Base-by-base conservation (phyloP, 2,113 vertebrate species). In the Rhinopomastus cyanomelas region DNA sequence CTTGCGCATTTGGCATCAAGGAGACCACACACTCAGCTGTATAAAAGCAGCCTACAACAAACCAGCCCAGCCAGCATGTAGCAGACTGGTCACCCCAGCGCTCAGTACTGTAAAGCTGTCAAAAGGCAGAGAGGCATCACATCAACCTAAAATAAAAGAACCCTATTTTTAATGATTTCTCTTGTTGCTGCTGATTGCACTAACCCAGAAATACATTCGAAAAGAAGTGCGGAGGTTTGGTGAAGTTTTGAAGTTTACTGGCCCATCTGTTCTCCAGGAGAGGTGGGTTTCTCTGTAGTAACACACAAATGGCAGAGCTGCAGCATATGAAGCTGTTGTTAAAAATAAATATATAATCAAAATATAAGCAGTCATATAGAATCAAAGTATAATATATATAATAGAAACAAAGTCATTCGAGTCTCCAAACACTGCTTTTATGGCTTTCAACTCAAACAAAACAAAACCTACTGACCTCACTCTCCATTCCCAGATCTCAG, bases 201-300 rank as follows among this genome's bases (percentile, higher is more conserved):
- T 13, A 57, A 42, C 81, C 77, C 83, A 95, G 55, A 88, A 95
- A 92, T 55, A 88, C 88, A 84, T 72, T 84, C 69, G 88, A 90
- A 94, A 88, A 8, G 46, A 86, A 93, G 69, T 71, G 32, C 11
- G 19, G 80, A 64, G 65, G 64, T 57, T 91, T 81, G 55, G 49
- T 71, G 68, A 67, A 84, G 56, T 84, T 83, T 88, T 71, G 68
- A 67, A 84, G 56, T 84, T 83, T 88, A 66, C 32, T 60, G 46
- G 53, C 67, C 93, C 94, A 92, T 88, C 92, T 94, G 90, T 78
- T 95, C 90, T 75, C 59, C 88, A 86, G 69, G 61, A 76, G 59
- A 71, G 74, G 3, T 46, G 4, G 11, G 23, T 61, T 89, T 78
- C 67, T 68, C 85, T 48, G 8, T 19, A 72, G 46, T 30, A 57